Percentiles rank a stretch among this genome's conserved stretches.
Conservation (phyloP, 2,113 vertebrate genomes). For the Aegypius monachus region DNA sequence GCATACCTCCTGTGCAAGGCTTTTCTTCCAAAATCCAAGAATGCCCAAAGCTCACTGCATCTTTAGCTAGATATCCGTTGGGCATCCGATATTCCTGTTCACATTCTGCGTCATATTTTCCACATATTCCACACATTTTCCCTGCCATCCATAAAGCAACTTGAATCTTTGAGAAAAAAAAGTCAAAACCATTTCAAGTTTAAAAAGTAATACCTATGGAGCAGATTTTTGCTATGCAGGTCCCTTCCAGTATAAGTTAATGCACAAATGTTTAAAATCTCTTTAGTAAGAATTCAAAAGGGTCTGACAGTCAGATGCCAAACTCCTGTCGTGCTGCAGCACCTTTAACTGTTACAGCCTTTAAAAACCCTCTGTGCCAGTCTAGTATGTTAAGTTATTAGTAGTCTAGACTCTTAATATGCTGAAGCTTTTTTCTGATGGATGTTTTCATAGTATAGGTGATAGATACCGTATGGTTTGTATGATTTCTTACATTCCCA, state of each 20-base stretch:
- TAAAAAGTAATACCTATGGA: neutral
- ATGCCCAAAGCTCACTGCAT: slow-evolving; percentile 70
- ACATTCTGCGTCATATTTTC: slow-evolving; percentile 74
- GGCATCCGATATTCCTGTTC: slow-evolving; percentile 74
- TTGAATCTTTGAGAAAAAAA: slow-evolving; percentile 14
- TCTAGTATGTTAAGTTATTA: neutral
- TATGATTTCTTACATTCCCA: accelerated
- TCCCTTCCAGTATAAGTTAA: neutral
- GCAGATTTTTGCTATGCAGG: neutral
- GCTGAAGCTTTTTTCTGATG: neutral
- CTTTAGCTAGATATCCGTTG: slow-evolving; percentile 62
- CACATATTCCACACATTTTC: slow-evolving; percentile 79
- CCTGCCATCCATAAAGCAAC: slow-evolving; percentile 78
- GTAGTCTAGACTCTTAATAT: neutral
- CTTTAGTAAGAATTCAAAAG: neutral
- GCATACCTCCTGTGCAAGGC: slow-evolving; percentile 70
- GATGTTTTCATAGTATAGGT: neutral
- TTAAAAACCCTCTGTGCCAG: neutral
- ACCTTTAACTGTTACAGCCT: neutral
- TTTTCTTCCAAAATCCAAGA: slow-evolving; percentile 78
- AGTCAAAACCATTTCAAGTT: neutral
- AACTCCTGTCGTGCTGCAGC: neutral
- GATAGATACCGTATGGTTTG: neutral
- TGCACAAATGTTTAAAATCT: neutral
- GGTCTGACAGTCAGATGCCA: neutral